Evolutionary conservation across 2,888 invertebrate species (phyloP).

Genomic region (Leptinotarsa juncta): DNA sequence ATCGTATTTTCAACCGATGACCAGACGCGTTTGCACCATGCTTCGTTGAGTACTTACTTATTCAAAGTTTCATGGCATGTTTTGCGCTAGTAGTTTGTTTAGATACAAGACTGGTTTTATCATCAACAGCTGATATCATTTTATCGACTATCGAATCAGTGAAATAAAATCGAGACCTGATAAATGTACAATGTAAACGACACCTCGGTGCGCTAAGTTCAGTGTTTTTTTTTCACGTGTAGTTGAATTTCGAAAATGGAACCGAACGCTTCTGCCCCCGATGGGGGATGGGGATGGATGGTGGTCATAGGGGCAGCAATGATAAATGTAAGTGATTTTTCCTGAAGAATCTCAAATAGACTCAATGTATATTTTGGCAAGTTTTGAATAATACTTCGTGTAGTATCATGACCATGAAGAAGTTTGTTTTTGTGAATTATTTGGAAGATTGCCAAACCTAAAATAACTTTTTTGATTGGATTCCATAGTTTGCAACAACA

Average conservation of each 20-base stretch:
- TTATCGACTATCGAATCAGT: conserved; percentile 10
- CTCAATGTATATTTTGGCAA: neutral
- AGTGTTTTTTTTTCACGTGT: conserved; percentile 16
- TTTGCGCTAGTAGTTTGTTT: conserved; percentile 2
- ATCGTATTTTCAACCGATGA: conserved; percentile 9
- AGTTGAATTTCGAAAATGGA: conserved; percentile 11
- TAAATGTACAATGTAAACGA: conserved; percentile 11
- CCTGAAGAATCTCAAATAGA: neutral
- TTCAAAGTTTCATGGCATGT: conserved; percentile 11
- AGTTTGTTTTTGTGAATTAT: neutral
- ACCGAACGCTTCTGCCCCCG: conserved; percentile 72
- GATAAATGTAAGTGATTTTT: conserved; percentile 86
- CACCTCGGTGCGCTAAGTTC: conserved; percentile 13
- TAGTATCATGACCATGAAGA: neutral
- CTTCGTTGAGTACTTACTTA: neutral
- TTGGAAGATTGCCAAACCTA: neutral
- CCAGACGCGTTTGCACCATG: conserved; percentile 11
- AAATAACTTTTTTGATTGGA: neutral
- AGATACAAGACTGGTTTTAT: neutral
- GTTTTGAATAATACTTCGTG: too few relatives aligned
- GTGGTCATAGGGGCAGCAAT: conserved; percentile 96
- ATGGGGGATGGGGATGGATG: conserved; percentile 96
- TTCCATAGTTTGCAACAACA: neutral
- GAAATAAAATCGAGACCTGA: conserved; percentile 7
- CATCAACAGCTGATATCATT: conserved; percentile 6